Base-by-base conservation (phyloP, 53 echinoderm and acorn worm species). In the Apostichopus leukothele region DNA sequence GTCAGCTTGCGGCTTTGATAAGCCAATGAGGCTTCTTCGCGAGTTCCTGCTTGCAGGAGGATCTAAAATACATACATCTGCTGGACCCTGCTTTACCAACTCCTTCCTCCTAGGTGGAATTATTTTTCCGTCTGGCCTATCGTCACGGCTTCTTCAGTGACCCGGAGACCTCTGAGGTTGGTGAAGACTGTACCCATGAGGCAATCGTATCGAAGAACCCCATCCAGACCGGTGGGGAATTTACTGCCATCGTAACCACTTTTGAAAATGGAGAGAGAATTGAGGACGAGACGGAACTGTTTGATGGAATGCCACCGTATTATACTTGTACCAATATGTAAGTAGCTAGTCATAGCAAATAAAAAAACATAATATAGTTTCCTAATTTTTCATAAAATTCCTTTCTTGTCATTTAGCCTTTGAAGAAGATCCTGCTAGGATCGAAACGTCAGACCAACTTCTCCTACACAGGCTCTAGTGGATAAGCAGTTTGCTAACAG, bases 301-400 rank as follows among this genome's bases (percentile, higher is more conserved):
- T 81, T 18, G 81, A 25, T 55, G 81, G 81, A 9, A 20, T 14
- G 6, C 59, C 81, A 8, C 81, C 81, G 5, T 54, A 22, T 7
- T 81, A 81, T 51, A 81, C 81, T 3, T 81, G 81, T 21, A 81
- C 81, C 6, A 59, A 81, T 59, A 81, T 81, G 81, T 81, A 19
- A 81, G 81, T 81, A 14, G 6, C 18, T 57, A 57, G 57, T 57
- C 8, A 57, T 10, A 10, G 7, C 5, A 57, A 9, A 57, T 57
- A 10, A 7, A 57, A 23, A 10, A 10, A 57, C 57, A 57, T 57
- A 57, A 9, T 2, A 3, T 3, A 39, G 39, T 39, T 39, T 39
- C 39, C 39, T 3, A 39, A 39, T 39, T 39, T 39, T 39, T 39
- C 39, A 39, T 39, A 39, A 39, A 39, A 39, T 39, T 39, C 39